A percentile compares a stretch with the other conserved stretches of the same genome.
phyloP scores from a whole-genome alignment of 2,797 vertebrate species.

The Siniperca obscura region DNA sequence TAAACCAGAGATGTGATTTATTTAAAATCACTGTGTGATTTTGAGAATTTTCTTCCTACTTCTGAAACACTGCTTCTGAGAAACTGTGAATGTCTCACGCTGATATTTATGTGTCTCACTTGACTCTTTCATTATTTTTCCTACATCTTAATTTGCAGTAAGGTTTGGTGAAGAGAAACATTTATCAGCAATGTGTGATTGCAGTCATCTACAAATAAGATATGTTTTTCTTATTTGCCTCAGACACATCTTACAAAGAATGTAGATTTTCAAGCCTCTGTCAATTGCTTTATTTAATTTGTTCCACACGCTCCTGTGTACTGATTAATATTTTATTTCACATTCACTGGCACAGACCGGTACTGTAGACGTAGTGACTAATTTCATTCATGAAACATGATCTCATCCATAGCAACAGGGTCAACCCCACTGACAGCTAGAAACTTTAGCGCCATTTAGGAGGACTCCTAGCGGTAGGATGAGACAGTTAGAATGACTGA shows the following conservation, averaged over 20 bases:
- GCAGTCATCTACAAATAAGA: conserved; percentile 1
- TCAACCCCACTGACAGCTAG: neutral
- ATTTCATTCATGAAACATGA: neutral
- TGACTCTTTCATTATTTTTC: conserved; percentile 7
- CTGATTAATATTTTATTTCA: neutral
- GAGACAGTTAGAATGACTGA: neutral
- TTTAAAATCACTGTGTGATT: conserved; percentile 44
- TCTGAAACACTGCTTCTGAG: conserved; percentile 8
- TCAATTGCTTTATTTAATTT: too few relatives aligned
- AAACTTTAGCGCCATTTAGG: neutral
- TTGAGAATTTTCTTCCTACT: conserved; percentile 2
- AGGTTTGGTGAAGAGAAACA: conserved; percentile 10
- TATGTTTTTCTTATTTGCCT: conserved; percentile 7
- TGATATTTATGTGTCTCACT: conserved; percentile 14
- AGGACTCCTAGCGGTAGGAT: neutral
- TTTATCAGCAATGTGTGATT: neutral
- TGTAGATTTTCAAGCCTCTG: neutral
- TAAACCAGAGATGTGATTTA: conserved; percentile 57
- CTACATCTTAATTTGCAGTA: conserved; percentile 22
- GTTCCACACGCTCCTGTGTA: neutral
- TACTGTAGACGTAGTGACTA: neutral
- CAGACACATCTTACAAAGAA: neutral
- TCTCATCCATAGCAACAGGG: neutral
- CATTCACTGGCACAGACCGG: neutral
- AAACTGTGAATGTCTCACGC: conserved; percentile 1